A percentile compares a stretch with the other conserved stretches of the same genome.
Conservation (phyloP, 2,113 vertebrate genomes). For the Cranoglanis bouderius region DNA sequence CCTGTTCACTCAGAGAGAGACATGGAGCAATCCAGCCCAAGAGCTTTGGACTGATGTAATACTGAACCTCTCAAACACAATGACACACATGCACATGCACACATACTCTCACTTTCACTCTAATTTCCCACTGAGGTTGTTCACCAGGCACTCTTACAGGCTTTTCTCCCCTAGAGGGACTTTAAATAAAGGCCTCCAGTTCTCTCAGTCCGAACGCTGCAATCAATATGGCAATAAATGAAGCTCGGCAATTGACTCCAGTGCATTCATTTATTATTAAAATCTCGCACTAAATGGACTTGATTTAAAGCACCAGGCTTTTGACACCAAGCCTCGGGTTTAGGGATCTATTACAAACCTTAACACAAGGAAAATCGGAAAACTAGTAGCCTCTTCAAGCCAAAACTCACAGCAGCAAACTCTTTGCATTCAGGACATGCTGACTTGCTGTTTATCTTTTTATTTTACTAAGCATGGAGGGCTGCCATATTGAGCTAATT, state of each 20-base stretch:
- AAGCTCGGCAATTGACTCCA: constrained; percentile 54
- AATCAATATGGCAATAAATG: constrained; percentile 54
- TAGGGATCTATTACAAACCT: constrained; percentile 39
- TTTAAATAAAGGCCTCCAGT: constrained; percentile 33
- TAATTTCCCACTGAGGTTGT: constrained; percentile 46
- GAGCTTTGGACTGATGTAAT: constrained; percentile 41
- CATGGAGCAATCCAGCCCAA: constrained; percentile 37
- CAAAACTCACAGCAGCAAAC: neutral
- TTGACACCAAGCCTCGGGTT: constrained; percentile 45
- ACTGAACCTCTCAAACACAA: constrained; percentile 20
- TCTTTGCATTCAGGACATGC: neutral
- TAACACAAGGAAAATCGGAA: constrained; percentile 21
- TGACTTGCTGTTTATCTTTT: neutral
- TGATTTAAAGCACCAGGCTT: constrained; percentile 44
- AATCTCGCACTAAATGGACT: constrained; percentile 53
- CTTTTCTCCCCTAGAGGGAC: constrained; percentile 35
- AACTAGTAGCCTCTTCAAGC: neutral
- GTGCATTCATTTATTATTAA: constrained; percentile 61
- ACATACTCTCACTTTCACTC: constrained; percentile 20
- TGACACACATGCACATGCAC: neutral
- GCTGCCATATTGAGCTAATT: neutral
- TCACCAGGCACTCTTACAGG: constrained; percentile 37
- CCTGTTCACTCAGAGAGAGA: constrained; percentile 6
- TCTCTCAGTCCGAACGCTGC: constrained; percentile 15
- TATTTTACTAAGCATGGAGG: neutral